Evolutionary conservation across 2,888 invertebrate genomes (phyloP).

Genomic region (Pomacea canaliculata): DNA sequence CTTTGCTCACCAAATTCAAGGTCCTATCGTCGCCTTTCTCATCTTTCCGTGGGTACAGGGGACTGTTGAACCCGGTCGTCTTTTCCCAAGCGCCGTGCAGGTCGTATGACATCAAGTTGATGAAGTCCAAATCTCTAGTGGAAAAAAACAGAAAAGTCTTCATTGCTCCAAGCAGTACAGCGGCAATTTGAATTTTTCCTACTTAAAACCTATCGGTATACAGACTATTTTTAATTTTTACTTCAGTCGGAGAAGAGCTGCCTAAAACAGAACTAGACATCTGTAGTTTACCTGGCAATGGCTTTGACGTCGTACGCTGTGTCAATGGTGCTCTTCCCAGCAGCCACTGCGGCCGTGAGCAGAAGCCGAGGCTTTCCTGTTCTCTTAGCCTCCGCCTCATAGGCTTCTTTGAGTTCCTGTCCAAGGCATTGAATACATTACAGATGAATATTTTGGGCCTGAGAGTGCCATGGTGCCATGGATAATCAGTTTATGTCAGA

Average conservation of each 20-base stretch:
- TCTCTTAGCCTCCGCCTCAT: constrained; percentile 14
- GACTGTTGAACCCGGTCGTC: constrained; percentile 59
- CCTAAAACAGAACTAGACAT: background rate
- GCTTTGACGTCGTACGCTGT: constrained; percentile 48
- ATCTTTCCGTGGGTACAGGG: constrained; percentile 44
- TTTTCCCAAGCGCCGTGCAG: constrained; percentile 62
- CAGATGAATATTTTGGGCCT: too few species aligned
- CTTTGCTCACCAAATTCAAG: constrained; percentile 32
- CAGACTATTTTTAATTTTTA: too few species aligned
- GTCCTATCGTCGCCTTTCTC: constrained; percentile 25
- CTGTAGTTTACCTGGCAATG: constrained; percentile 37
- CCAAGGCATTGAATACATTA: background rate
- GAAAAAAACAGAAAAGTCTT: background rate
- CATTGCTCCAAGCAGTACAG: too few species aligned
- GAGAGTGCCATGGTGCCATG: too few species aligned
- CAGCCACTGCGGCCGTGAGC: constrained; percentile 60
- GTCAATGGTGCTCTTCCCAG: constrained; percentile 53
- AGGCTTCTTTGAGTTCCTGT: constrained; percentile 6
- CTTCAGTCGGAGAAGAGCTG: too few species aligned
- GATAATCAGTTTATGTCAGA: too few species aligned
- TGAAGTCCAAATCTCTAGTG: constrained; percentile 58
- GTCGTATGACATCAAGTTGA: constrained; percentile 67
- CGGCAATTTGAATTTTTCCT: too few species aligned
- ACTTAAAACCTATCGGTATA: too few species aligned
- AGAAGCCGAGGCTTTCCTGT: constrained; percentile 34